phyloP scores from a whole-genome alignment of 2,888 invertebrate genomes.

The Protodeltote pygarga region DNA sequence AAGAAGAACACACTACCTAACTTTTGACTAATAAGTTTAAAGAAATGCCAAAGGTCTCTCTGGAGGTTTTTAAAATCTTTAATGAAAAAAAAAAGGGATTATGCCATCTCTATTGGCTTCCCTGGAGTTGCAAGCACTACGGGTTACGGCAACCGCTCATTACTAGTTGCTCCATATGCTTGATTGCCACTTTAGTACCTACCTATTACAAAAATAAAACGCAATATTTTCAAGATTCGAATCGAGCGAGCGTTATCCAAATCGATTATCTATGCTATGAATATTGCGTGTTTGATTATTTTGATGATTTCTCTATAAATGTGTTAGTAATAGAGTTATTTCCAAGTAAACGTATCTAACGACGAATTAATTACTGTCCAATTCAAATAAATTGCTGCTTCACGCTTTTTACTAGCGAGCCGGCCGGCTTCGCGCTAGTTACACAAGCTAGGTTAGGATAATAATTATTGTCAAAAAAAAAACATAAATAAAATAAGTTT shows the following conservation, averaged over 20 bases:
- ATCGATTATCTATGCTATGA: conserved; percentile 29
- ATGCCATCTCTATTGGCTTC: too few species aligned
- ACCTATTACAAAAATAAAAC: too few species aligned
- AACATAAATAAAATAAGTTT: too few species aligned
- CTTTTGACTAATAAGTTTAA: too few species aligned
- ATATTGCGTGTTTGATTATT: conserved; percentile 38
- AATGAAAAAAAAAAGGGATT: too few species aligned
- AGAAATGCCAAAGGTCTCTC: too few species aligned
- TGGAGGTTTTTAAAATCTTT: too few species aligned
- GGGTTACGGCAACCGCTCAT: too few species aligned
- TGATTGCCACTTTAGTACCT: too few species aligned
- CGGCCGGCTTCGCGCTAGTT: background rate
- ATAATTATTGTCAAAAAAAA: background rate
- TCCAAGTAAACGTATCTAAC: conserved; percentile 32
- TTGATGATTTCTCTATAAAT: conserved; percentile 22
- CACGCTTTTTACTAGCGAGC: conserved; percentile 20
- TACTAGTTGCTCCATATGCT: too few species aligned
- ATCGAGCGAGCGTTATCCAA: conserved; percentile 24
- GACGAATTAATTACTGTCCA: conserved; percentile 32
- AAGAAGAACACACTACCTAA: too few species aligned
- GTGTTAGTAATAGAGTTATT: conserved; percentile 35
- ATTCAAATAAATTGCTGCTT: conserved; percentile 19
- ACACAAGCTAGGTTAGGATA: background rate
- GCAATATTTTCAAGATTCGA: conserved; percentile 23
- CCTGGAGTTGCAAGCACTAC: too few species aligned